phyloP scores from a whole-genome alignment of 2,888 invertebrate genomes.

The Brachycybe producta region DNA sequence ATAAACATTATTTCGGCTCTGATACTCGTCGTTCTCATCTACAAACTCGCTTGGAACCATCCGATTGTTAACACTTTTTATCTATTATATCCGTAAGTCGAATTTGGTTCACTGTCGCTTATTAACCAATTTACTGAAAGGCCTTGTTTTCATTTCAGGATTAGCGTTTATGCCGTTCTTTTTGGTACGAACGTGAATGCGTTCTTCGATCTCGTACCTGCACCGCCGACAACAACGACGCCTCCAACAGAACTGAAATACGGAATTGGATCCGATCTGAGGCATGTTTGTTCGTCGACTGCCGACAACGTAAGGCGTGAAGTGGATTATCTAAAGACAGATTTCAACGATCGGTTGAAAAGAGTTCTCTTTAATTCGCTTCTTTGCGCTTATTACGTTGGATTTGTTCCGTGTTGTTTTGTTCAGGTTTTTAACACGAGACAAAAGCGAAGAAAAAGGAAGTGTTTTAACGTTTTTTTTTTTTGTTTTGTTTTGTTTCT shows the following conservation, averaged over 20 bases:
- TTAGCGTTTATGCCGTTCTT: constrained; percentile 61
- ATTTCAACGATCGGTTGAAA: constrained; percentile 80
- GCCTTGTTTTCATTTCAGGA: constrained; percentile 39
- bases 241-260: not conserved
- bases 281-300: constrained; percentile 35
- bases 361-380: constrained; percentile 75
- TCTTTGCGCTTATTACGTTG: constrained; percentile 72
- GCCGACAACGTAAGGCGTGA: constrained; percentile 52
- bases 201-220: constrained; percentile 50
- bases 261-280: constrained; percentile 18
- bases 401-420: constrained; percentile 79
- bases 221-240: constrained; percentile 34
- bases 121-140: not conserved
- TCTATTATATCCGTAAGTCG: constrained; percentile 78
- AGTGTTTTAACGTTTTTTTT: not conserved
- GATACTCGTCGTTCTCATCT: too few species aligned
- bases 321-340: constrained; percentile 66
- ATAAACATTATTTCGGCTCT: too few species aligned
- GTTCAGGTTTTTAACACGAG: constrained; percentile 51
- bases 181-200: constrained; percentile 67
- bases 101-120: constrained; percentile 20
- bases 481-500: constrained; percentile 22
- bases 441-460: not conserved
- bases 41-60: constrained; percentile 58
- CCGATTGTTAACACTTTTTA: constrained; percentile 66